Evolutionary conservation across 2,888 invertebrate genomes (phyloP).

Genomic region (Pheosia gnoma): DNA sequence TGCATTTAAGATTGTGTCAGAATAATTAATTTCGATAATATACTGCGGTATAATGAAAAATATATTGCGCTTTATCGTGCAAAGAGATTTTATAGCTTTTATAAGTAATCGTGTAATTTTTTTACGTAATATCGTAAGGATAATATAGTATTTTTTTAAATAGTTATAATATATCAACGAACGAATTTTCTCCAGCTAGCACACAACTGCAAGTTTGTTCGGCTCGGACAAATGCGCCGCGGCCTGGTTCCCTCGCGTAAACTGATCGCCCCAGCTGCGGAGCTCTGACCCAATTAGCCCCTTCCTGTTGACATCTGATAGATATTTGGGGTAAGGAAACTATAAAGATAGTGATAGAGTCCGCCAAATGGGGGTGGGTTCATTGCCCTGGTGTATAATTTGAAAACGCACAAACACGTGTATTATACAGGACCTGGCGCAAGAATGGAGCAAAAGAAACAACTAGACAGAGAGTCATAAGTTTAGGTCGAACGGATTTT

Average conservation of each 20-base stretch:
- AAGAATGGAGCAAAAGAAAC: neutral
- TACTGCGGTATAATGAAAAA: too few species aligned
- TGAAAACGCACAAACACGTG: neutral
- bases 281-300: conserved; percentile 24
- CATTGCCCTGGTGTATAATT: neutral
- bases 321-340: conserved; percentile 3
- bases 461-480: neutral
- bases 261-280: conserved; percentile 5
- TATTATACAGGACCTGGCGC: neutral
- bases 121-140: too few species aligned
- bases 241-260: neutral
- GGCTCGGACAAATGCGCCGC: conserved; percentile 2
- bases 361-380: neutral
- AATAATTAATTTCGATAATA: too few species aligned
- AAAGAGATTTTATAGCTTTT: too few species aligned
- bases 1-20: too few species aligned
- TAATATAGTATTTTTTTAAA: too few species aligned
- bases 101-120: too few species aligned
- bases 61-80: too few species aligned
- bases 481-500: too few species aligned
- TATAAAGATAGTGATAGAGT: neutral
- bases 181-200: neutral
- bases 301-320: conserved; percentile 13
- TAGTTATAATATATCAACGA: neutral
- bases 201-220: neutral